A percentile compares a stretch with the other conserved stretches of the same genome.
Evolutionary conservation across 1,140 invertebrate genomes (phyloP).

Genomic region (Zaprionus taronus): DNA sequence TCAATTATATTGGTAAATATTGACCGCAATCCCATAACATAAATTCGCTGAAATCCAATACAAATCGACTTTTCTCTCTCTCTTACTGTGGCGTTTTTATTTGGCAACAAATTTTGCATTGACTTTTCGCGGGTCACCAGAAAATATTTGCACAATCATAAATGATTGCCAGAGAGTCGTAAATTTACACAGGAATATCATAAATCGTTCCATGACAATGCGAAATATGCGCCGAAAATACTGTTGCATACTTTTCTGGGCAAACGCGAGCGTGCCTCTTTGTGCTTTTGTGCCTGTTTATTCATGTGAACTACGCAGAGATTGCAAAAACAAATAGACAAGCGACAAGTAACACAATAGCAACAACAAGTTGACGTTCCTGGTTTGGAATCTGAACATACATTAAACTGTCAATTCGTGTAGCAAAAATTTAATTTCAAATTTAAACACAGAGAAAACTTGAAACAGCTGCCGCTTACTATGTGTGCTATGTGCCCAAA

Average conservation of each 20-base stretch:
- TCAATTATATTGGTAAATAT: slow-evolving; percentile 8
- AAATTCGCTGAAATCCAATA: neutral
- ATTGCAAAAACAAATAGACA: slow-evolving; percentile 40
- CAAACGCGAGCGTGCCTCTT: neutral
- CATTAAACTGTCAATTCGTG: slow-evolving; percentile 48
- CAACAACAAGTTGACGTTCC: slow-evolving; percentile 2
- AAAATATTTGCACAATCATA: slow-evolving; percentile 35
- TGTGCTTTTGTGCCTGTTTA: slow-evolving; percentile 32
- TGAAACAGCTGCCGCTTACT: slow-evolving; percentile 5
- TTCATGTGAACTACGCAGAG: slow-evolving; percentile 46
- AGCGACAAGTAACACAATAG: slow-evolving; percentile 14
- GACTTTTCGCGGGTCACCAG: neutral
- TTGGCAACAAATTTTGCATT: neutral
- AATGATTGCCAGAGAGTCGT: slow-evolving; percentile 20
- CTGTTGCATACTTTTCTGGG: slow-evolving; percentile 28
- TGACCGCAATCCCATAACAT: neutral
- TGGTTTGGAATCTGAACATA: neutral
- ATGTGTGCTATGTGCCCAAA: neutral
- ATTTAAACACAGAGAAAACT: slow-evolving; percentile 26
- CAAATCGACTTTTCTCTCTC: slow-evolving; percentile 14
- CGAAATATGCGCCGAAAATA: slow-evolving; percentile 36
- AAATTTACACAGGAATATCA: slow-evolving; percentile 37
- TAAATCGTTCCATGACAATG: slow-evolving; percentile 47
- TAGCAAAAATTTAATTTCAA: slow-evolving; percentile 44
- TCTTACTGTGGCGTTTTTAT: neutral